Conservation (phyloP, 2,113 vertebrate genomes). For the Neodontobutis hainanensis region DNA sequence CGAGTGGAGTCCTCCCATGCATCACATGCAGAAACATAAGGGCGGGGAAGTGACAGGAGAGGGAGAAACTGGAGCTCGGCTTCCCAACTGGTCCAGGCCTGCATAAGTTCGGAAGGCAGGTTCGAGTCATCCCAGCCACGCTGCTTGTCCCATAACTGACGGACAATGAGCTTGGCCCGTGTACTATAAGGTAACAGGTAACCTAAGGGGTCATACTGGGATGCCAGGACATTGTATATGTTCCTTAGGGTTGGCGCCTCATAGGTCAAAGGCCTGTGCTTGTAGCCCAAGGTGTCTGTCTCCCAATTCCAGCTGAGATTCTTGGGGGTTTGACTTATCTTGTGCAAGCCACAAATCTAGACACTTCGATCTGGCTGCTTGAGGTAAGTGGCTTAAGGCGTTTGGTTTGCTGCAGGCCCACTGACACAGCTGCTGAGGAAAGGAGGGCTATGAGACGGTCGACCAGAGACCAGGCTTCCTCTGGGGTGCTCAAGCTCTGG, state of each 20-base stretch:
- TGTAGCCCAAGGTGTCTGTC: conserved; percentile 3
- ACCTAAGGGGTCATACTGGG: conserved; percentile 27
- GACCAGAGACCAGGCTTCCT: conserved; percentile 1
- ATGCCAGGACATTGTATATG: not conserved
- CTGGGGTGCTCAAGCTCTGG: not conserved
- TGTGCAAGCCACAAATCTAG: not conserved
- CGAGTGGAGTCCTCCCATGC: not conserved
- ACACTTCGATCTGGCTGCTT: not conserved
- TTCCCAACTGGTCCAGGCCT: conserved; percentile 20
- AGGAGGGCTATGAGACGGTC: not conserved
- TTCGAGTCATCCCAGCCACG: conserved; percentile 11
- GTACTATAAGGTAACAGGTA: conserved; percentile 25
- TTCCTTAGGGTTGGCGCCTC: conserved; percentile 7
- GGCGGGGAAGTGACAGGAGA: not conserved
- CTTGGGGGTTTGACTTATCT: not conserved
- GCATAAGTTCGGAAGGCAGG: not conserved
- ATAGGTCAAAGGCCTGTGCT: not conserved
- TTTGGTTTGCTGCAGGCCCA: conserved; percentile 10
- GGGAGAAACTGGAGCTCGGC: not conserved
- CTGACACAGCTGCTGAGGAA: not conserved
- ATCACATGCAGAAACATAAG: not conserved
- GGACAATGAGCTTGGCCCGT: conserved; percentile 4
- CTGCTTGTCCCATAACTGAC: conserved; percentile 12
- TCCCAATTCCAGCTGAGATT: conserved; percentile 30
- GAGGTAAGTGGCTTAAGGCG: not conserved